phyloP scores from a whole-genome alignment of 2,888 invertebrate genomes.

The Parnassius glacialis region DNA sequence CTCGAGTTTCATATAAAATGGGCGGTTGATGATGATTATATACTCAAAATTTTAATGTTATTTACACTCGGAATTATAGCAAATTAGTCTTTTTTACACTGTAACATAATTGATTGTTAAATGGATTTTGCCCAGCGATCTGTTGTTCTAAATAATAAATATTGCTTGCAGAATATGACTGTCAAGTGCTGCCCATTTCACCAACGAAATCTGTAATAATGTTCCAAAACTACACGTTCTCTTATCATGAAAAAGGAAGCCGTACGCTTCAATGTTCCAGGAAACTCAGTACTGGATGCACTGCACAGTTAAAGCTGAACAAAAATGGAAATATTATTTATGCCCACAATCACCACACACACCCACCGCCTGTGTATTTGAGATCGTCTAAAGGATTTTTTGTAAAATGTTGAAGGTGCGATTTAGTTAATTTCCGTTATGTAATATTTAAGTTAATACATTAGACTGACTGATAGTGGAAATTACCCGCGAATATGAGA shows the following conservation, averaged over 20 bases:
- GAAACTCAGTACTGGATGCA: neutral
- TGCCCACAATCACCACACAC: constrained; percentile 30
- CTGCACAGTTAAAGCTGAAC: constrained; percentile 9
- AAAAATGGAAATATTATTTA: constrained; percentile 22
- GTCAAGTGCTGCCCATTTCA: neutral
- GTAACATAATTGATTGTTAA: too few relatives aligned
- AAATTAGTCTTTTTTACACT: too few relatives aligned
- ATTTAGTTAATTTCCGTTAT: too few relatives aligned
- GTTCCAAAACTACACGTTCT: constrained; percentile 40
- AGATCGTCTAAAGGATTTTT: constrained; percentile 24
- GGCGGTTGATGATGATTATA: too few relatives aligned
- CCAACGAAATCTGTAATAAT: constrained; percentile 8
- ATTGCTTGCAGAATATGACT: neutral
- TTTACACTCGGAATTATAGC: too few relatives aligned
- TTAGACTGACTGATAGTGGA: too few relatives aligned
- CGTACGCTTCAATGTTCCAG: constrained; percentile 1
- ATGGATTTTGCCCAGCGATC: too few relatives aligned
- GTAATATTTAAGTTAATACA: too few relatives aligned
- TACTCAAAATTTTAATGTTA: too few relatives aligned
- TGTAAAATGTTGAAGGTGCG: constrained; percentile 12
- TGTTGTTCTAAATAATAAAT: too few relatives aligned
- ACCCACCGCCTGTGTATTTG: constrained; percentile 30
- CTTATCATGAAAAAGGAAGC: constrained; percentile 27
- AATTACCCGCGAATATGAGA: too few relatives aligned
- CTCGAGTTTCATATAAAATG: too few relatives aligned